These are phyloP conservation scores for Troglohyphantes excavatus DNA, from an alignment of 2,888 invertebrate genomes.

Conservation along the genomic window DNA sequence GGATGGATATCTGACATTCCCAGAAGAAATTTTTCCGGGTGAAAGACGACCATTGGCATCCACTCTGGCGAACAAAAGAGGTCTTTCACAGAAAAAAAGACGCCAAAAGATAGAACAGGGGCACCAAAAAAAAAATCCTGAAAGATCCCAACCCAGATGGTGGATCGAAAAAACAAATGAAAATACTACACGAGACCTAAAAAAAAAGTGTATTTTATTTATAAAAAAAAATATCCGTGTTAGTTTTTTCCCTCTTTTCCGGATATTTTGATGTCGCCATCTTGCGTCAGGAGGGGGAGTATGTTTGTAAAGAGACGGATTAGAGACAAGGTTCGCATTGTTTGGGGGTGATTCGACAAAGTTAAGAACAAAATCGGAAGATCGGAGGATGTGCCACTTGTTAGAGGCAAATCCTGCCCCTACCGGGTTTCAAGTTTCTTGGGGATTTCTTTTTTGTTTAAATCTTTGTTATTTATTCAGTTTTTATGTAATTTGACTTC, in stretches of 20 bases:
- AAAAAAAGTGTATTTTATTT: constrained; percentile 4
- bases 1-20: constrained; percentile 29
- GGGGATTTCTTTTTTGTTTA: no score
- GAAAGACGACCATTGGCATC: constrained; percentile 23
- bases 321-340: constrained; percentile 47
- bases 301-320: constrained; percentile 22
- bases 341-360: constrained; percentile 23
- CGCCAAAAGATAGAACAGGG: constrained; percentile 16
- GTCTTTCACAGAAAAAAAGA: constrained; percentile 25
- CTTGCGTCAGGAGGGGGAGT: background rate
- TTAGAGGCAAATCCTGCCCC: constrained; percentile 19
- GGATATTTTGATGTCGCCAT: constrained; percentile 5
- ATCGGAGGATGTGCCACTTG: constrained; percentile 58
- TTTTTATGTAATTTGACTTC: no score
- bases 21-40: constrained; percentile 26
- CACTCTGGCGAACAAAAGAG: constrained; percentile 43
- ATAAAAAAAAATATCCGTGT: background rate
- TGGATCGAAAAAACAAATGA: constrained; percentile 41
- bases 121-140: background rate
- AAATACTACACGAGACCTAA: background rate
- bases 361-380: constrained; percentile 36
- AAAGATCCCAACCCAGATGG: constrained; percentile 35
- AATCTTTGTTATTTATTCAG: background rate
- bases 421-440: constrained; percentile 16
- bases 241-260: background rate